Base-by-base conservation (phyloP, 2,888 invertebrate species). In the Agrotis clavis region DNA sequence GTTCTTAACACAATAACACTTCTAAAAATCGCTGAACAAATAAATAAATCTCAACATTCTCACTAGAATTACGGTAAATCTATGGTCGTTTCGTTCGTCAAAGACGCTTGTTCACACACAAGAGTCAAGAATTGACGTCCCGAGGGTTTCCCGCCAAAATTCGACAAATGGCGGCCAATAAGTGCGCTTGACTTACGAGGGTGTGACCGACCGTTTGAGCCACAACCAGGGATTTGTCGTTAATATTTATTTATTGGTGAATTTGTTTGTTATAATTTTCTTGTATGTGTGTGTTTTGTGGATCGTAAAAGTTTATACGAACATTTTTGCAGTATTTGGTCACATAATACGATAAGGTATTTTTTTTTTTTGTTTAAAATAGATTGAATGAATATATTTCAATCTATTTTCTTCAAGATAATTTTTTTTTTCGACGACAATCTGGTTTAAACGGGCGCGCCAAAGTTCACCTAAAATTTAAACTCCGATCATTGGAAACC, bases 71-170 rank as follows among this genome's bases (percentile, higher is more conserved):
- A 25, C 30, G 18, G 63, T 66, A 56, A 77, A 68, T 67, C 80
- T 63, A 57, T 63, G 35, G 59, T 59, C 74, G 66, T 77, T 84
- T 59, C 74, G 66, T 77, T 84, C 85, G 57, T 87, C 79, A 85
- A 79, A 79, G 70, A 63, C 76, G 67, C 77, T 84, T 86, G 77
- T 86, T 81, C 72, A 59, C 56, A 72, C 61, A 84, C 83, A 84
- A 87, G 79, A 81, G 83, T 74, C 62, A 56, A 68, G 63, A 76
- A 79, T 79, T 74, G 66, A 68, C 56, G 74, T 48, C 81, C 54
- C 67, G 35, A 48, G 60, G 78, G 75, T 18, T 74, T 74, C 62
- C 48, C 69, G 67, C 63, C 71, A 70, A 74, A 71, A 62, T 68
- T 48, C 67, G 50, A 78, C 79, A 83, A 73, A 84, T 81, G 61